phyloP scores from a whole-genome alignment of 2,113 vertebrate species.

The Talpa occidentalis region DNA sequence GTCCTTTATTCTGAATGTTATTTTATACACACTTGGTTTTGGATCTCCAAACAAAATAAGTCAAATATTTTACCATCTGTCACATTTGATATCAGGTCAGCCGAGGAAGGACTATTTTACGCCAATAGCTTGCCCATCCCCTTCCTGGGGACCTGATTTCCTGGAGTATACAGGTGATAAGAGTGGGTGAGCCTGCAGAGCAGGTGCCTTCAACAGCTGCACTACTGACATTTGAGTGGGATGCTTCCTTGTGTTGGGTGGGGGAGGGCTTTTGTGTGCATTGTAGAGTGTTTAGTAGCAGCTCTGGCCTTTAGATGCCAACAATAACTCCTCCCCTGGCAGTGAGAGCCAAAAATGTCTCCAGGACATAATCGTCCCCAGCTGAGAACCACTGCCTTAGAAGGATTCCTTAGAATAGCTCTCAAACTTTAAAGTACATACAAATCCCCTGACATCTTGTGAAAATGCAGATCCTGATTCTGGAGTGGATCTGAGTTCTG shows the following conservation, averaged over 20 bases:
- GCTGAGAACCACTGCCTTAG: not conserved
- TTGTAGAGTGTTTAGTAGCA: not conserved
- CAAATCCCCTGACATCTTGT: not conserved
- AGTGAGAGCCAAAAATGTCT: not conserved
- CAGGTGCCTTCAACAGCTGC: too few species aligned
- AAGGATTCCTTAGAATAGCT: not conserved
- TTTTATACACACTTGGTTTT: not conserved
- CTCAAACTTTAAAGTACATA: not conserved
- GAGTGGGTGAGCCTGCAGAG: not conserved
- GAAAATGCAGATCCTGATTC: not conserved
- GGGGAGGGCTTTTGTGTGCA: not conserved
- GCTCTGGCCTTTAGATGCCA: not conserved
- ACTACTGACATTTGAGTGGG: not conserved
- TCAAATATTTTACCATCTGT: not conserved
- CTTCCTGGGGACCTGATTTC: not conserved
- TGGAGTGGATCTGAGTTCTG: not conserved
- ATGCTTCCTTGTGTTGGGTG: not conserved
- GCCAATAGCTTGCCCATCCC: not conserved
- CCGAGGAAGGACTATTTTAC: not conserved
- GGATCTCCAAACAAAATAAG: not conserved
- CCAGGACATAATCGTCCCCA: not conserved
- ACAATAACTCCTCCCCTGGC: not conserved
- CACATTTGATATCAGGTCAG: not conserved
- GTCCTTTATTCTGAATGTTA: not conserved
- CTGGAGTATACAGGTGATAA: rapidly evolving